phyloP scores from a whole-genome alignment of 2,888 invertebrate species.

The Luperina nickerlii region DNA sequence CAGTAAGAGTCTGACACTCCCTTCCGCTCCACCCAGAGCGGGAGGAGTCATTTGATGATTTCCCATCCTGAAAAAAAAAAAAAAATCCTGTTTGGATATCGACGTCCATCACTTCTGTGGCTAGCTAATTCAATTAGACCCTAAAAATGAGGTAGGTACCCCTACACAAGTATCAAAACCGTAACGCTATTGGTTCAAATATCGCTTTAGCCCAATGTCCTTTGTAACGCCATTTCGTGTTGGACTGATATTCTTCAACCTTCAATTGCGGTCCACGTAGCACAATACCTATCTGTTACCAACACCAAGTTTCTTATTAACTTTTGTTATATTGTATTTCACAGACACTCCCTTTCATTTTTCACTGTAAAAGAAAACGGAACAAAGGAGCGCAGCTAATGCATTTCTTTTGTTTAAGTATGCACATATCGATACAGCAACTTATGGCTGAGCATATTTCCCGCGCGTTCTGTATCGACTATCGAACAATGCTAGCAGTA shows the following conservation, averaged over 20 bases:
- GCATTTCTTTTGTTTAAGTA: constrained; percentile 62
- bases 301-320: constrained; percentile 28
- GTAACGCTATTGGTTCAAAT: not conserved
- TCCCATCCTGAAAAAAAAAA: too few species aligned
- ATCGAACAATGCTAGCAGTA: constrained; percentile 73
- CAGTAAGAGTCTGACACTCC: too few species aligned
- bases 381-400: constrained; percentile 55
- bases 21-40: too few species aligned
- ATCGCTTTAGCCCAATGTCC: constrained; percentile 7
- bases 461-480: constrained; percentile 67
- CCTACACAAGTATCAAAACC: not conserved
- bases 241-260: constrained; percentile 28
- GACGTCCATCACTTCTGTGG: not conserved
- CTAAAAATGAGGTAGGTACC: too few species aligned
- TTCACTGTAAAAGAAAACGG: constrained; percentile 26
- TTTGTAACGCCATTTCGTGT: constrained; percentile 58
- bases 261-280: constrained; percentile 1
- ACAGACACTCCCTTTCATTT: constrained; percentile 33
- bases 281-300: constrained; percentile 17
- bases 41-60: too few species aligned
- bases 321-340: constrained; percentile 48
- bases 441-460: constrained; percentile 75
- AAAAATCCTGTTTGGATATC: not conserved
- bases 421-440: constrained; percentile 74
- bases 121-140: not conserved